These are phyloP conservation scores for Branchellion lobata DNA, from an alignment of 2,888 invertebrate species.

Conservation along the genomic window DNA sequence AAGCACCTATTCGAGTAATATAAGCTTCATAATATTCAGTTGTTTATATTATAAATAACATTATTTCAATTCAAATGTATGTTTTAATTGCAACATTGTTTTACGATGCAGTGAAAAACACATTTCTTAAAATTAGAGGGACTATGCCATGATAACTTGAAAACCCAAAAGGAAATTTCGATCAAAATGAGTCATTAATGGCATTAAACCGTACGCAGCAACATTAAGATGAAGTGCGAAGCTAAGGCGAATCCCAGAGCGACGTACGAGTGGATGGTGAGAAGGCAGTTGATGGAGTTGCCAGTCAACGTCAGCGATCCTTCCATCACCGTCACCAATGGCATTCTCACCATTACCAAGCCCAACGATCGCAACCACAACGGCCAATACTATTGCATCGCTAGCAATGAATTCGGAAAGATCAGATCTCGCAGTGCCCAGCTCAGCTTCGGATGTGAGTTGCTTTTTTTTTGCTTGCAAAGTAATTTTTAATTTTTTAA, in stretches of 20 bases:
- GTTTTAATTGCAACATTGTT: too few species aligned
- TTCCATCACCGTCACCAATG: slow-evolving; percentile 57
- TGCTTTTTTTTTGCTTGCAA: neutral
- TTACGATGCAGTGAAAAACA: too few species aligned
- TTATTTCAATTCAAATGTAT: too few species aligned
- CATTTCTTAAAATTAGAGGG: too few species aligned
- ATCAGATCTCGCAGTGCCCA: slow-evolving; percentile 54
- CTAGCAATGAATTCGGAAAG: slow-evolving; percentile 55
- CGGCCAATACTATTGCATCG: slow-evolving; percentile 57
- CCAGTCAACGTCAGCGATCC: slow-evolving; percentile 36
- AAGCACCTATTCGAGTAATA: slow-evolving; percentile 27
- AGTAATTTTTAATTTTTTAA: neutral
- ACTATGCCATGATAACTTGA: too few species aligned
- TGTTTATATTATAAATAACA: too few species aligned
- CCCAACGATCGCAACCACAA: slow-evolving; percentile 54
- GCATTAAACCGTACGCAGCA: too few species aligned
- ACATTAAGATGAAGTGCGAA: slow-evolving; percentile 57
- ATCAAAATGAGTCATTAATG: too few species aligned
- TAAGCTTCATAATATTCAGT: too few species aligned
- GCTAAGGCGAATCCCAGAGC: slow-evolving; percentile 54
- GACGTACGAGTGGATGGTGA: slow-evolving; percentile 53
- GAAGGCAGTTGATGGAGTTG: neutral
- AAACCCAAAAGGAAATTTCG: too few species aligned
- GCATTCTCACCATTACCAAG: slow-evolving; percentile 55
- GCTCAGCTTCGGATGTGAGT: slow-evolving; percentile 58